Conservation (phyloP, 2,113 vertebrate species). For the Catharus bicknelli region DNA sequence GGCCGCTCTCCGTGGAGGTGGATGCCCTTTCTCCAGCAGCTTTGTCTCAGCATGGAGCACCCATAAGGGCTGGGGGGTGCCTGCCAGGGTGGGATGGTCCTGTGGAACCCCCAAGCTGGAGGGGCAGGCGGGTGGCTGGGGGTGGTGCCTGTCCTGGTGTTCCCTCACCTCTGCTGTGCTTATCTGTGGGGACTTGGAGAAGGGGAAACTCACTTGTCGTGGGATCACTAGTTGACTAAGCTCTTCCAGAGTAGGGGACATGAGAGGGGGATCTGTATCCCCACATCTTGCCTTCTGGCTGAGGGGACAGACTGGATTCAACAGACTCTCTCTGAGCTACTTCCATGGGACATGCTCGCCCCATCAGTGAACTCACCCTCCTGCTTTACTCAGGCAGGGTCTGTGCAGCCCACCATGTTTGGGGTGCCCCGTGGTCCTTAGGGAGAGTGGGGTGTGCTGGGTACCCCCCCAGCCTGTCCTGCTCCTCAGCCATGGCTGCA, state of each 20-base stretch:
- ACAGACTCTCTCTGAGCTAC: background rate
- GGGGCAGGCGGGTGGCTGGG: background rate
- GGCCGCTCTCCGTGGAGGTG: background rate
- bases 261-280: background rate
- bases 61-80: background rate
- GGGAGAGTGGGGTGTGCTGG: rapidly evolving
- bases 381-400: background rate
- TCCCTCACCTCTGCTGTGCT: background rate
- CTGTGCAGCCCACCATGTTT: background rate
- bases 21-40: background rate
- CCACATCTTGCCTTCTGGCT: background rate
- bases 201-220: background rate
- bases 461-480: background rate
- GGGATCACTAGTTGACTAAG: rapidly evolving
- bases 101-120: background rate
- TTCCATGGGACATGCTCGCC: background rate
- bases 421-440: rapidly evolving
- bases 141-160: background rate
- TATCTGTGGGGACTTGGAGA: background rate
- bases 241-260: background rate
- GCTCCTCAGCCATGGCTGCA: rapidly evolving
- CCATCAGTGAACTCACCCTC: rapidly evolving
- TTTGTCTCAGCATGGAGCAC: background rate
- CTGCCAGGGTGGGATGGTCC: background rate
- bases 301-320: background rate